Conservation (phyloP, 2,113 vertebrate genomes). For the Myocastor coypus region DNA sequence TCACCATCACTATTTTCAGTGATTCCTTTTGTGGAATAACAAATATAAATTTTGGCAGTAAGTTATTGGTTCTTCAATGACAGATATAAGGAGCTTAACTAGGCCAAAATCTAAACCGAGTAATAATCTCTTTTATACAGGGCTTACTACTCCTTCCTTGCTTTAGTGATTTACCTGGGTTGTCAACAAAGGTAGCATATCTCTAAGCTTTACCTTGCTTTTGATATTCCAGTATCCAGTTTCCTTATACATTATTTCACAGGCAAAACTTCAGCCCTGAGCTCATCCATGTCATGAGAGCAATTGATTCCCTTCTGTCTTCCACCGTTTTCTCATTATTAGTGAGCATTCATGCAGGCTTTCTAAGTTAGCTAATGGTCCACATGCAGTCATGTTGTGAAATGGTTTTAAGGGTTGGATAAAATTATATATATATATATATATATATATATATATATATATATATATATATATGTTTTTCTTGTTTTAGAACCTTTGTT, state of each 20-base stretch:
- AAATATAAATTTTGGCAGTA: constrained; percentile 23
- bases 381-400: not conserved
- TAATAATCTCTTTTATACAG: not conserved
- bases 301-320: not conserved
- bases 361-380: constrained; percentile 36
- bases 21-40: not conserved
- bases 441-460: no score
- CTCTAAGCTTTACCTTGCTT: not conserved
- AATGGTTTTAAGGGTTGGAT: constrained; percentile 36
- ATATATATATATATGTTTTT: no score
- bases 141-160: not conserved
- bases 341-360: not conserved
- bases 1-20: not conserved
- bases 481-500: no score
- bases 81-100: not conserved
- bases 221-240: not conserved
- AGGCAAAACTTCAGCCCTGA: not conserved
- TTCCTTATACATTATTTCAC: not conserved
- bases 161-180: not conserved
- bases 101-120: not conserved
- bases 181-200: not conserved
- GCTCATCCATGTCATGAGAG: constrained; percentile 17
- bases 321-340: not conserved
- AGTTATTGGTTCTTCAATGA: not conserved
- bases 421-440: no score